These are phyloP conservation scores for Cotesia vestalis DNA, from an alignment of 1,140 invertebrate species.

Conservation along the genomic window DNA sequence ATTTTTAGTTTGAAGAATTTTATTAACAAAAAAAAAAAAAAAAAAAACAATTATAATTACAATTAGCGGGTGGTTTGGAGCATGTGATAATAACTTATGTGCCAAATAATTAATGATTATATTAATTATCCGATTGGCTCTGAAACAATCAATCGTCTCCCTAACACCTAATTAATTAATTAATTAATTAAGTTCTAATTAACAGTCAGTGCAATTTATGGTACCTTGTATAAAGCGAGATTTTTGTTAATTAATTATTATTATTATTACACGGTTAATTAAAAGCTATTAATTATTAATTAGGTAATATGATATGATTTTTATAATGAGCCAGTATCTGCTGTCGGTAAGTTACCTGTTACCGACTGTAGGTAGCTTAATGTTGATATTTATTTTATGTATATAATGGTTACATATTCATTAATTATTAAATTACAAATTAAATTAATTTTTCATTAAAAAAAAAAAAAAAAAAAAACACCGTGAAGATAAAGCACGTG, in stretches of 20 bases:
- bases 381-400: constrained; percentile 14
- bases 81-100: constrained; percentile 20
- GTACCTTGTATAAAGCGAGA: constrained; percentile 60
- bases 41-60: neutral
- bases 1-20: too few species aligned
- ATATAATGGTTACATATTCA: neutral
- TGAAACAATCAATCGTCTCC: constrained; percentile 23
- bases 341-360: neutral
- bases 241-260: neutral
- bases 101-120: constrained; percentile 19
- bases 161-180: constrained; percentile 17
- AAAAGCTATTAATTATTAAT: neutral
- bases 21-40: too few species aligned
- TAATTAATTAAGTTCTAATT: constrained; percentile 42
- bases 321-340: constrained; percentile 34
- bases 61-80: constrained; percentile 13
- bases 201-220: constrained; percentile 61
- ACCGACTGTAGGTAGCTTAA: neutral
- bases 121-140: neutral
- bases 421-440: neutral
- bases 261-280: constrained; percentile 44
- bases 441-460: neutral
- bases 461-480: too few species aligned
- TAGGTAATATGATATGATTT: constrained; percentile 35
- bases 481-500: too few species aligned